phyloP scores from a whole-genome alignment of 2,797 vertebrate species.

The Macropodus opercularis region DNA sequence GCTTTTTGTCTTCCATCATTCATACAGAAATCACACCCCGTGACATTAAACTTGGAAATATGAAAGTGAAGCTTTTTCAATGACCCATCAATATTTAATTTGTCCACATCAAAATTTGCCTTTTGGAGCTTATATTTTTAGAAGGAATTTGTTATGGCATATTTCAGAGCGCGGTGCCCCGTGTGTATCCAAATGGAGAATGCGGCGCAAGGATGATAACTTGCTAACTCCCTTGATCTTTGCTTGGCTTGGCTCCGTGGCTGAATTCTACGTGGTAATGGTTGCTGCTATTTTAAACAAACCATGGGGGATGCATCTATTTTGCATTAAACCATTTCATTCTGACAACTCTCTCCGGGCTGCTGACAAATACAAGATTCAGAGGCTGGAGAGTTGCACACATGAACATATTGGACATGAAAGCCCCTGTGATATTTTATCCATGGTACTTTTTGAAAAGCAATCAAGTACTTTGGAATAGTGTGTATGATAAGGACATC shows the following conservation, averaged over 20 bases:
- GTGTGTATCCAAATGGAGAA: constrained; percentile 67
- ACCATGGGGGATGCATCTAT: constrained; percentile 75
- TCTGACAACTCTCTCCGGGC: constrained; percentile 65
- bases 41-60: constrained; percentile 52
- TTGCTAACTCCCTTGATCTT: constrained; percentile 73
- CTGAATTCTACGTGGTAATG: constrained; percentile 64
- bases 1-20: constrained; percentile 40
- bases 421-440: constrained; percentile 42
- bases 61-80: constrained; percentile 46
- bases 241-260: constrained; percentile 45
- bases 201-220: constrained; percentile 62
- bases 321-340: constrained; percentile 77
- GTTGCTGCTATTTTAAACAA: constrained; percentile 77
- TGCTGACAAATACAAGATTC: constrained; percentile 73
- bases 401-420: constrained; percentile 44
- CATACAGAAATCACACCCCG: constrained; percentile 41
- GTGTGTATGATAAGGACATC: neutral
- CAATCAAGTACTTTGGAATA: constrained; percentile 1
- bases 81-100: constrained; percentile 77
- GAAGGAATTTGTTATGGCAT: constrained; percentile 62
- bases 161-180: constrained; percentile 56
- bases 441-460: constrained; percentile 5
- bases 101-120: constrained; percentile 69
- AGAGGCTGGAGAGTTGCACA: constrained; percentile 41
- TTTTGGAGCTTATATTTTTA: constrained; percentile 69